Evolutionary conservation across 1,140 invertebrate genomes (phyloP).

Genomic region (Lepidurus couesii): DNA sequence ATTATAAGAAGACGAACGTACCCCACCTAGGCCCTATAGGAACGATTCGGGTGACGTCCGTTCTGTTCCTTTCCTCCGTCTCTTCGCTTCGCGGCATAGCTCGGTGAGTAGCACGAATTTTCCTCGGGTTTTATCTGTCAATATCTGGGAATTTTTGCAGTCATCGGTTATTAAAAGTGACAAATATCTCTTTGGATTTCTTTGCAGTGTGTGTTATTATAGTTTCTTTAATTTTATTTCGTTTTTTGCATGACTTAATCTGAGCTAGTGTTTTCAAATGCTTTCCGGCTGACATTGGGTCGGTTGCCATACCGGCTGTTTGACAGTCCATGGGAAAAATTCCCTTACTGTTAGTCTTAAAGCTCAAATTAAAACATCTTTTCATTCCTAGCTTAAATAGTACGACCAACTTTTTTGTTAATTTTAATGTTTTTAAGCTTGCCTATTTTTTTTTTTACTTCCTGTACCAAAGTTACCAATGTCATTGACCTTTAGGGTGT

Average conservation of each 20-base stretch:
- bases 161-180: not conserved
- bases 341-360: not conserved
- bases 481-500: too few species aligned
- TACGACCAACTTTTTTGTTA: not conserved
- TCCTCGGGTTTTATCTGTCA: not conserved
- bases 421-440: not conserved
- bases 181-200: slow-evolving; percentile 3
- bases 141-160: not conserved
- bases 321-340: not conserved
- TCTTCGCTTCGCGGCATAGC: slow-evolving; percentile 13
- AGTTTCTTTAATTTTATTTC: not conserved
- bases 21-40: slow-evolving; percentile 5
- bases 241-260: not conserved
- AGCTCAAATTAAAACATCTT: not conserved
- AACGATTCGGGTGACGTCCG: not conserved
- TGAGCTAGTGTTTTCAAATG: not conserved
- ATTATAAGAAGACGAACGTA: not conserved
- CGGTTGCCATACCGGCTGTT: not conserved
- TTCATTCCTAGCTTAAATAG: not conserved
- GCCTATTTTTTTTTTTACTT: not conserved
- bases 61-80: not conserved
- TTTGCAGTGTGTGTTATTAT: not conserved
- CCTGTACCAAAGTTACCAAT: too few species aligned
- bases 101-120: not conserved
- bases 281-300: not conserved